Evolutionary conservation across 1,140 invertebrate species (phyloP), one percentile per base, ranked within the genome.

Genomic region (Homarus americanus): DNA sequence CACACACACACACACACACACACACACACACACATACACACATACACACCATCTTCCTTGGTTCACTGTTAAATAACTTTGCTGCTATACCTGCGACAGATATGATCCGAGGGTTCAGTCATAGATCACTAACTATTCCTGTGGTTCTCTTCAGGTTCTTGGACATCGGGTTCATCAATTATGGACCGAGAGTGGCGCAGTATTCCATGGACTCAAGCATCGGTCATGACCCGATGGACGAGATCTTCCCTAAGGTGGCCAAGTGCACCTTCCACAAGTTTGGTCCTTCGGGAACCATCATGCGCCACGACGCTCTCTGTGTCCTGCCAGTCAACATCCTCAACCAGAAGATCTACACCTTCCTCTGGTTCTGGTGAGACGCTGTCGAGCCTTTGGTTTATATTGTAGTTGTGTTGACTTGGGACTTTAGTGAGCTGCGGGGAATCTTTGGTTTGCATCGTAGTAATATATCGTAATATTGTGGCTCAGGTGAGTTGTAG

Each of bases 321-420:
- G 97, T 98, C 49, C 94, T 98, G 87, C 97, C 98, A 0, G 93
- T 98, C 44, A 97, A 98, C 94, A 98, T 98, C 94, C 97, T 99
- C 94, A 99, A 99, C 94, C 98, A 98, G 95, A 98, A 98, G 95
- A 98, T 98, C 93, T 98, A 98, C 95, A 96, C 98, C 3, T 98
- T 98, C 95, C 95, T 98, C 2, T 98, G 98, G 98, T 98, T 98
- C 95, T 98, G 98, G 98, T 98, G 63, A 72, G 90, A n/a, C n/a
- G n/a, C n/a, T n/a, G n/a, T n/a, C n/a, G n/a, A n/a, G n/a, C n/a
- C n/a, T n/a, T n/a, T n/a, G n/a, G n/a, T n/a, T n/a, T n/a, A n/a
- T n/a, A n/a, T n/a, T n/a, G n/a, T n/a, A n/a, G n/a, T n/a, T n/a
- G n/a, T n/a, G n/a, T n/a, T n/a, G n/a, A 36, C 34, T 3, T 75